phyloP scores from a whole-genome alignment of 2,113 vertebrate species.

The Rhinolophus ferrumequinum region DNA sequence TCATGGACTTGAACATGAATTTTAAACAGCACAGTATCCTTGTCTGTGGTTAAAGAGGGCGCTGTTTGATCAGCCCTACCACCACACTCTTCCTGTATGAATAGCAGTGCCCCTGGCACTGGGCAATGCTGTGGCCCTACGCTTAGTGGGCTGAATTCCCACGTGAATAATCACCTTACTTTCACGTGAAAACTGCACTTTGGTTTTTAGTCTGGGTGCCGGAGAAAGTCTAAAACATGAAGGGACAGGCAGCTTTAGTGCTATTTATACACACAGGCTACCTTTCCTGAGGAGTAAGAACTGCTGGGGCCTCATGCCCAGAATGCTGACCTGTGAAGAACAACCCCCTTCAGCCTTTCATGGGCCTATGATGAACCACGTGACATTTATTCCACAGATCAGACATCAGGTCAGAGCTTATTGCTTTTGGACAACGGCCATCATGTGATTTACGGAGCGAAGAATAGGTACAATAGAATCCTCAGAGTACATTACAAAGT shows the following conservation, averaged over 20 bases:
- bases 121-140: neutral
- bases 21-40: neutral
- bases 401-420: slow-evolving; percentile 58
- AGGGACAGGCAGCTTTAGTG: neutral
- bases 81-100: neutral
- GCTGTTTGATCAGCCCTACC: neutral
- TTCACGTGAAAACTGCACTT: neutral
- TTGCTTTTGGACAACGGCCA: slow-evolving; percentile 51
- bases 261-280: neutral
- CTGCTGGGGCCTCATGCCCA: neutral
- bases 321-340: neutral
- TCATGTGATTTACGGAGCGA: slow-evolving; percentile 47
- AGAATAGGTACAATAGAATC: slow-evolving; percentile 37
- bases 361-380: slow-evolving; percentile 26
- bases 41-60: neutral
- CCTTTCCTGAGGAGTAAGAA: neutral
- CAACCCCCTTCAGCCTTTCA: neutral
- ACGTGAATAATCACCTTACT: neutral
- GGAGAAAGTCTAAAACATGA: neutral
- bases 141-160: neutral
- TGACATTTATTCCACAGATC: slow-evolving; percentile 21
- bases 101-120: neutral
- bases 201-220: neutral
- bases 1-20: neutral
- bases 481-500: slow-evolving; percentile 7